phyloP scores from a whole-genome alignment of 2,113 vertebrate species.

The Lontra canadensis region DNA sequence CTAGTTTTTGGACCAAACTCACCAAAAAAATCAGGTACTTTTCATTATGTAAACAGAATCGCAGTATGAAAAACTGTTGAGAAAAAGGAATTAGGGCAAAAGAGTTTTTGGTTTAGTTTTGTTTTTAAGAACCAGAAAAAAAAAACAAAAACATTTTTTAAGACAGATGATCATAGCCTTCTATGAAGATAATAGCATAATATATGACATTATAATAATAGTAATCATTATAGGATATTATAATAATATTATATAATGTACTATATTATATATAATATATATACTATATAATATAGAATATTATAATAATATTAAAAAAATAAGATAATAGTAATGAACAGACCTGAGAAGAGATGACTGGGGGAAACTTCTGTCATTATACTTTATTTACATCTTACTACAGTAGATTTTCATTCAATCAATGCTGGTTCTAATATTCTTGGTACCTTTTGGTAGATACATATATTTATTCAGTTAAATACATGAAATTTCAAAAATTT shows the following conservation, averaged over 20 bases:
- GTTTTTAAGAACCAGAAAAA: background rate
- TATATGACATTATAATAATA: background rate
- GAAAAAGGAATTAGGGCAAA: background rate
- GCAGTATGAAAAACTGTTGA: background rate
- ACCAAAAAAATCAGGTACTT: slow-evolving; percentile 46
- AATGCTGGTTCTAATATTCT: background rate
- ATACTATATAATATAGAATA: background rate
- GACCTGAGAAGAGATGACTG: background rate
- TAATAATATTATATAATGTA: background rate
- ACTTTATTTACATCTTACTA: background rate
- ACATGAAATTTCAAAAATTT: slow-evolving; percentile 4
- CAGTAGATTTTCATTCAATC: background rate
- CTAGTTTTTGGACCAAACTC: slow-evolving; percentile 24
- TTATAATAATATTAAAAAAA: background rate
- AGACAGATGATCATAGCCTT: background rate
- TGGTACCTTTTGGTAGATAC: background rate
- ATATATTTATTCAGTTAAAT: background rate
- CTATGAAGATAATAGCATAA: background rate
- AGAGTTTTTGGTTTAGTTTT: background rate
- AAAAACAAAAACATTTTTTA: background rate
- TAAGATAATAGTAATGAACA: background rate
- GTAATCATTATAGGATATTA: background rate
- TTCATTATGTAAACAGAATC: slow-evolving; percentile 30
- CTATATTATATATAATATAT: background rate
- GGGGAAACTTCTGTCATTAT: background rate